Evolutionary conservation across 2,797 vertebrate species (phyloP).

Genomic region (Pseudomugil tenellus): DNA sequence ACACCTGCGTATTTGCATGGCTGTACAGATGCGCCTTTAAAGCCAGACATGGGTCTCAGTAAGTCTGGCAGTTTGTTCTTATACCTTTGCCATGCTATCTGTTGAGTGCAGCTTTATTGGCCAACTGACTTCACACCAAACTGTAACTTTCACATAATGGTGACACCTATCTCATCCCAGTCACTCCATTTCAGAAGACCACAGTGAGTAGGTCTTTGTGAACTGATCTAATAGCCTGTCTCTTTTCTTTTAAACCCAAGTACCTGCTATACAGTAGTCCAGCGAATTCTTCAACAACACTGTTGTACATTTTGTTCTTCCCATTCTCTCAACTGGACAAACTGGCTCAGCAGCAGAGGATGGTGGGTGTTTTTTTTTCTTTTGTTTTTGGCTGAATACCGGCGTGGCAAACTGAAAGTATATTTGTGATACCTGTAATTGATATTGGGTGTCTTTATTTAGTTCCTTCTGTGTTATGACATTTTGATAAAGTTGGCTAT

Average conservation of each 20-base stretch:
- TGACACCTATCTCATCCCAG: conserved; percentile 71
- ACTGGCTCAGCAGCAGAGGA: conserved; percentile 64
- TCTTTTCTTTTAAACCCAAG: conserved; percentile 62
- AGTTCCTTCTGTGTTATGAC: not conserved
- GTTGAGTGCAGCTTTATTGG: conserved; percentile 58
- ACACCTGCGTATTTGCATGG: conserved; percentile 9
- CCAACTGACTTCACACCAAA: conserved; percentile 78
- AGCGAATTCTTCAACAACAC: conserved; percentile 46
- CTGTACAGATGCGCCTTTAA: conserved; percentile 9
- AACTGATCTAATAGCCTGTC: conserved; percentile 61
- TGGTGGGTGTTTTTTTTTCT: conserved; percentile 24
- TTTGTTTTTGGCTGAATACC: conserved; percentile 41
- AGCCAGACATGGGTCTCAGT: conserved; percentile 5
- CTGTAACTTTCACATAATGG: conserved; percentile 77
- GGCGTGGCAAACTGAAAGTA: conserved; percentile 20
- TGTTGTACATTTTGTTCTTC: conserved; percentile 62
- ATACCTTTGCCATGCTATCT: conserved; percentile 49
- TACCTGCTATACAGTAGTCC: conserved; percentile 25
- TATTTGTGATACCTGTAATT: conserved; percentile 4
- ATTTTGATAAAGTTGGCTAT: not conserved
- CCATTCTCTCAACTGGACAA: conserved; percentile 68
- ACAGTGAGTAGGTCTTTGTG: conserved; percentile 61
- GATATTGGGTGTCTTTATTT: not conserved
- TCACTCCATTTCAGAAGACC: conserved; percentile 67
- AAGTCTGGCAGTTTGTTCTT: conserved; percentile 21